Conservation (phyloP, 2,888 invertebrate species). For the Listrodromus nycthemerus region DNA sequence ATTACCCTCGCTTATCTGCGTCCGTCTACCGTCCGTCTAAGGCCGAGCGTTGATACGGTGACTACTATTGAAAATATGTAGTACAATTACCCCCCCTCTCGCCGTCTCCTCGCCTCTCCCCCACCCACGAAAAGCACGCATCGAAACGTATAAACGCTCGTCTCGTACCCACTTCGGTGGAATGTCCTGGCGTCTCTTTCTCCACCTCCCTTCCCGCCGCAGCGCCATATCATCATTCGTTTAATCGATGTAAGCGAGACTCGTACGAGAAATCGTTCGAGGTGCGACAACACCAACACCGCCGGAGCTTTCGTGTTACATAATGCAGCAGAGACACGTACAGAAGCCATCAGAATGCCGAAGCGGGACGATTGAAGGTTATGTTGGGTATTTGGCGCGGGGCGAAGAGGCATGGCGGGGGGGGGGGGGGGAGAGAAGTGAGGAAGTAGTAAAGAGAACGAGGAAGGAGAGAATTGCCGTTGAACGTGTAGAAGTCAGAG, state of each 20-base stretch:
- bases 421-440: conserved; percentile 17
- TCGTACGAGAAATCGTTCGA: conserved; percentile 40
- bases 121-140: neutral
- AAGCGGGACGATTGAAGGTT: too few species aligned
- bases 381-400: too few species aligned
- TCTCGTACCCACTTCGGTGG: conserved; percentile 45
- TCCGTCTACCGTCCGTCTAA: conserved; percentile 79
- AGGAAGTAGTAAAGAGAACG: conserved; percentile 53
- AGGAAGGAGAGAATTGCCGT: conserved; percentile 53
- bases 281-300: conserved; percentile 50
- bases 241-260: conserved; percentile 77
- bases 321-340: conserved; percentile 77
- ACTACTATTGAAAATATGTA: conserved; percentile 77
- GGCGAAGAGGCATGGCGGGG: too few species aligned
- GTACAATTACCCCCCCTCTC: conserved; percentile 46
- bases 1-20: conserved; percentile 72
- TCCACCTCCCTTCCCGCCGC: conserved; percentile 60
- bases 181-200: conserved; percentile 51
- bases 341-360: conserved; percentile 75
- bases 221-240: conserved; percentile 51
- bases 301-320: conserved; percentile 65
- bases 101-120: too few species aligned
- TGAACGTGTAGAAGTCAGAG: conserved; percentile 31
- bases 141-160: conserved; percentile 29
- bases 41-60: conserved; percentile 75